These are phyloP conservation scores for Triplophysa yarkandensis DNA, from an alignment of 2,797 vertebrate species.

Conservation along the genomic window DNA sequence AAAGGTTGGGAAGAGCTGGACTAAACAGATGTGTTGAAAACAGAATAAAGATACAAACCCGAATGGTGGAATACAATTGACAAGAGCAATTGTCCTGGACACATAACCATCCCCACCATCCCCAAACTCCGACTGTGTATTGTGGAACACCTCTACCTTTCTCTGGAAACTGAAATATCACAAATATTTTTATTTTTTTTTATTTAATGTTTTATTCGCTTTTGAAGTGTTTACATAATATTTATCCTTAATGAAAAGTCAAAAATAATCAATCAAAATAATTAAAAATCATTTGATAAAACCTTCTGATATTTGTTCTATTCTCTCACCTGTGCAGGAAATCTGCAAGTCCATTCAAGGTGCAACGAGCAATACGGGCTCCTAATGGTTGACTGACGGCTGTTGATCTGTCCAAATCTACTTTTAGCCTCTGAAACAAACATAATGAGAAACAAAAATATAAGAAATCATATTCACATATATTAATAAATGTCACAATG, in stretches of 20 bases:
- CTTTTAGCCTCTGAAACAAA: constrained; percentile 81
- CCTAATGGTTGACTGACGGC: constrained; percentile 85
- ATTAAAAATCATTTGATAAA: no score
- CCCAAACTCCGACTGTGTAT: constrained; percentile 76
- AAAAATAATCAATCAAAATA: no score
- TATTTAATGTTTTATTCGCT: background rate
- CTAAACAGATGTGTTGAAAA: background rate
- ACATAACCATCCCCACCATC: constrained; percentile 77
- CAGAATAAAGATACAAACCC: constrained; percentile 69
- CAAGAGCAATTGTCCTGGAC: constrained; percentile 81
- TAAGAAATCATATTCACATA: background rate
- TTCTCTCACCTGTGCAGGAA: constrained; percentile 84
- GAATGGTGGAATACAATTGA: constrained; percentile 90
- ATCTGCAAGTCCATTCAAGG: constrained; percentile 82
- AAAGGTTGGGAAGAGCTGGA: background rate
- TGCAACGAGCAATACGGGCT: constrained; percentile 83
- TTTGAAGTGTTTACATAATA: background rate
- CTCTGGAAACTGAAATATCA: constrained; percentile 83
- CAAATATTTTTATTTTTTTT: background rate
- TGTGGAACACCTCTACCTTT: constrained; percentile 87
- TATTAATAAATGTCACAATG: no score
- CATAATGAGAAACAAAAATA: background rate
- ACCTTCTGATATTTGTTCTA: background rate
- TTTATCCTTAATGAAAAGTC: no score
- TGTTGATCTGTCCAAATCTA: constrained; percentile 86